Base-by-base conservation (phyloP, 2,113 vertebrate genomes). In the Okapia johnstoni region DNA sequence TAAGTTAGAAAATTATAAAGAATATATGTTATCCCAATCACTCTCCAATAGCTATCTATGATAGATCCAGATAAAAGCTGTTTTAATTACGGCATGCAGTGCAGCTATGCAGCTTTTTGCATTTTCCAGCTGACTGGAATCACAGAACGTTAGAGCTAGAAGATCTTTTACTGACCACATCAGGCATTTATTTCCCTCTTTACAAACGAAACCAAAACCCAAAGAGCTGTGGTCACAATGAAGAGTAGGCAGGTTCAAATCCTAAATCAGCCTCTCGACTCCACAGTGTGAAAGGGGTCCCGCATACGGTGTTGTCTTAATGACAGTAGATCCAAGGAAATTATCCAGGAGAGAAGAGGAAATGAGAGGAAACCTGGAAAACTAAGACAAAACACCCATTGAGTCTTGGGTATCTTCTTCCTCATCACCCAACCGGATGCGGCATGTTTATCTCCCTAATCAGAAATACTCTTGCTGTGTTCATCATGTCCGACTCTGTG, bases 1-100 rank as follows among this genome's bases (percentile, higher is more conserved):
- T 61, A 76, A 93, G 76, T 94, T 88, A 90, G 21, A 96, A 96
- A 94, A 91, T 86, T 85, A 77, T 77, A 46, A 98, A 94, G 79
- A 96, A 77, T 93, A 48, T 85, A 48, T 88, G 25, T 88, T 85
- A 88, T 95, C 17, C n/a, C 30, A 28, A 8, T n/a, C 54, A 15
- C 40, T 85, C n/a, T 97, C 77, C 92, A 97, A 90, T 73, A 92
- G 91, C 96, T 95, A 80, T 19, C 66, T 94, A 28, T 76, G 66
- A 88, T 2, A 77, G 57, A 95, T 43, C 48, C 63, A 96, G 81
- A 83, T 55, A 91, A 93, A 96, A 91, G 40, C 46, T 79, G 25
- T 30, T 95, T 96, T 96, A 96, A 93, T 97, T 89, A 94, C 7
- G 54, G 48, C 48, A 73, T 50, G 55, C 33, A 92, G 97, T 93